A percentile compares a stretch with the other conserved stretches of the same genome.
phyloP scores from a whole-genome alignment of 2,888 invertebrate genomes.

The Quadroppia sp. region DNA sequence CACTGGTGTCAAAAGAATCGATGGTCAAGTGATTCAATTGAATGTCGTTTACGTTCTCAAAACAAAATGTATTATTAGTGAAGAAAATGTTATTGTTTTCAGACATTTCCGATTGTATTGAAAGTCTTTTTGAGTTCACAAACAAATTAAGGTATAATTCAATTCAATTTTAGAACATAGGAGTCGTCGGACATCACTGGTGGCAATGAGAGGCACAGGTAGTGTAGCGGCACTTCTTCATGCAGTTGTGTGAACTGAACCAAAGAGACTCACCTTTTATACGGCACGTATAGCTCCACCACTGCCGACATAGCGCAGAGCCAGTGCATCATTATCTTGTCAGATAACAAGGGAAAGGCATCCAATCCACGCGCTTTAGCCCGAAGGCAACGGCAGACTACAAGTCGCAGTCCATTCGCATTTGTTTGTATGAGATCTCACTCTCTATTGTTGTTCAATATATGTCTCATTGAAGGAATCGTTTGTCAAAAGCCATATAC shows the following conservation, averaged over 20 bases:
- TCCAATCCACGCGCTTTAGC: constrained; percentile 34
- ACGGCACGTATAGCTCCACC: constrained; percentile 29
- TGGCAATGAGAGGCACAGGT: constrained; percentile 19
- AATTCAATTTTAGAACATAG: constrained; percentile 20
- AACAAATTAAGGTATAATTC: constrained; percentile 21
- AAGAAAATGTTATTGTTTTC: constrained; percentile 8
- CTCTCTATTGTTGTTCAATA: constrained; percentile 4
- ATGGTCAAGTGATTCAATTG: not conserved
- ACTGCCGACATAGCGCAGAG: constrained; percentile 13
- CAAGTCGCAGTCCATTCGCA: not conserved
- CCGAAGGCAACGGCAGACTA: constrained; percentile 25
- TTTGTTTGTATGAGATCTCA: not conserved
- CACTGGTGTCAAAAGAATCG: not conserved
- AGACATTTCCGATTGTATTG: not conserved
- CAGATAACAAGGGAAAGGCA: constrained; percentile 28
- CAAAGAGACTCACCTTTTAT: constrained; percentile 29
- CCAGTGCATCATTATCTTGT: constrained; percentile 35
- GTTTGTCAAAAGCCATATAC: no score
- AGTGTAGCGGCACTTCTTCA: constrained; percentile 22
- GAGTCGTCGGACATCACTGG: constrained; percentile 1
- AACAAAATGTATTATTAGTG: constrained; percentile 4
- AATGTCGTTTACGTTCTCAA: not conserved
- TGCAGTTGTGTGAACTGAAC: constrained; percentile 29
- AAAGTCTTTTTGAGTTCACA: constrained; percentile 1
- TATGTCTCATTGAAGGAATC: not conserved